Conservation (phyloP, 2,888 invertebrate species). For the Oegoconia quadripuncta region DNA sequence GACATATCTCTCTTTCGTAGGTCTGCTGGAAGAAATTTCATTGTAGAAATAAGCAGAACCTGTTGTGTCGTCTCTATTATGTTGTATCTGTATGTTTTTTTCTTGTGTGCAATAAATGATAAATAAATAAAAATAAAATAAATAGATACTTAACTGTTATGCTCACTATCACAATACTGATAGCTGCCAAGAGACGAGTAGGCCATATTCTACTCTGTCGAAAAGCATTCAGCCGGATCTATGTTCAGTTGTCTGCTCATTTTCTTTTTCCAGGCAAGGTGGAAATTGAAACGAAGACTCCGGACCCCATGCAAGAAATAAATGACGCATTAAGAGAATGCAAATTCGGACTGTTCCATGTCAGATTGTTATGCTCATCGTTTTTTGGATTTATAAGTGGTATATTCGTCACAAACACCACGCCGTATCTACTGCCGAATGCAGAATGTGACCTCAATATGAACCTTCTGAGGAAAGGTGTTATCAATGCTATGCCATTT, state of each 20-base stretch:
- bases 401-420: constrained; percentile 39
- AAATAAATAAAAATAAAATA: background rate
- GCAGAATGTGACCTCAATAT: constrained; percentile 62
- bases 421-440: constrained; percentile 50
- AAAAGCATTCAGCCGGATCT: too few species aligned
- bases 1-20: too few species aligned
- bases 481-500: constrained; percentile 56
- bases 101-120: too few species aligned
- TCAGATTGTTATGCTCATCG: constrained; percentile 37
- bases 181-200: too few species aligned
- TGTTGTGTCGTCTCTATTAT: too few species aligned
- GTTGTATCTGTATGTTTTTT: too few species aligned
- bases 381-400: constrained; percentile 40
- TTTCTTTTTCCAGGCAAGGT: constrained; percentile 32
- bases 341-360: constrained; percentile 51
- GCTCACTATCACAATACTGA: too few species aligned
- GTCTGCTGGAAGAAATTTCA: too few species aligned
- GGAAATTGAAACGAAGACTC: constrained; percentile 26
- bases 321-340: constrained; percentile 50
- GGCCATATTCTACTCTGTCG: too few species aligned
- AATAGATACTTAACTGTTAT: too few species aligned
- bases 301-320: constrained; percentile 51
- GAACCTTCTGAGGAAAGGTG: constrained; percentile 51
- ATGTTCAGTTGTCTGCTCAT: too few species aligned
- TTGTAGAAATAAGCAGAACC: too few species aligned